A percentile compares a stretch with the other conserved stretches of the same genome.
phyloP scores from a whole-genome alignment of 2,797 vertebrate genomes.

The Glyptemys insculpta region DNA sequence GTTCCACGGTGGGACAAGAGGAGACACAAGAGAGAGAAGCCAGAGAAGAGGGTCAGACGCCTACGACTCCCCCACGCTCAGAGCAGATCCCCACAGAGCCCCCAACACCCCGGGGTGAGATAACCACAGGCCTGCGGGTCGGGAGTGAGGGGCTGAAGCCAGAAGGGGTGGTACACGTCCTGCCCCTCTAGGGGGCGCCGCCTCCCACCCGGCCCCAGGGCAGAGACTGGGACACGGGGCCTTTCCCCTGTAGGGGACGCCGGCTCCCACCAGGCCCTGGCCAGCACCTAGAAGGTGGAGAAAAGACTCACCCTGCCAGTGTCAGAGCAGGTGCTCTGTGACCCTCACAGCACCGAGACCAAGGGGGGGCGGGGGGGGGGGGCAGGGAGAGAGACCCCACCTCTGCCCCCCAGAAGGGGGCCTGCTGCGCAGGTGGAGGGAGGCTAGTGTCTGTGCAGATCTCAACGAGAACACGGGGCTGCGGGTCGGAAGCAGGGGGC shows the following conservation, averaged over 20 bases:
- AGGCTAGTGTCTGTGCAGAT: not conserved
- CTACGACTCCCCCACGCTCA: not conserved
- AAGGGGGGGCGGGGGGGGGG: not conserved
- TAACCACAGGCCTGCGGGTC: too few relatives aligned
- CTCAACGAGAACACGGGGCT: not conserved
- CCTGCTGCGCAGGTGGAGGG: too few relatives aligned
- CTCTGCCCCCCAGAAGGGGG: too few relatives aligned
- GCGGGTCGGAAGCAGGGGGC: not conserved
- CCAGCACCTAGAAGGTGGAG: too few relatives aligned
- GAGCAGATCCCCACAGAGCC: accelerated
- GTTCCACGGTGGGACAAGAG: not conserved
- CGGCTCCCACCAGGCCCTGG: too few relatives aligned
- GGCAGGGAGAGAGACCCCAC: not conserved
- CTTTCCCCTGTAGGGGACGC: too few relatives aligned
- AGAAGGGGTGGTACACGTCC: too few relatives aligned
- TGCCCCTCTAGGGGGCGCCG: not conserved
- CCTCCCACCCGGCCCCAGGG: too few relatives aligned
- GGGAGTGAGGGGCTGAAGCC: too few relatives aligned
- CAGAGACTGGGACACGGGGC: too few relatives aligned
- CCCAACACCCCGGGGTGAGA: too few relatives aligned
- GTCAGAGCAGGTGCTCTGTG: not conserved
- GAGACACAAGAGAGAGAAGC: not conserved
- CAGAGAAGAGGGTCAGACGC: not conserved
- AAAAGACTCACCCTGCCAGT: not conserved
- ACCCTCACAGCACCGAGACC: not conserved